These are phyloP conservation scores for Struthio camelus DNA, from an alignment of 2,113 vertebrate species.

Conservation along the genomic window DNA sequence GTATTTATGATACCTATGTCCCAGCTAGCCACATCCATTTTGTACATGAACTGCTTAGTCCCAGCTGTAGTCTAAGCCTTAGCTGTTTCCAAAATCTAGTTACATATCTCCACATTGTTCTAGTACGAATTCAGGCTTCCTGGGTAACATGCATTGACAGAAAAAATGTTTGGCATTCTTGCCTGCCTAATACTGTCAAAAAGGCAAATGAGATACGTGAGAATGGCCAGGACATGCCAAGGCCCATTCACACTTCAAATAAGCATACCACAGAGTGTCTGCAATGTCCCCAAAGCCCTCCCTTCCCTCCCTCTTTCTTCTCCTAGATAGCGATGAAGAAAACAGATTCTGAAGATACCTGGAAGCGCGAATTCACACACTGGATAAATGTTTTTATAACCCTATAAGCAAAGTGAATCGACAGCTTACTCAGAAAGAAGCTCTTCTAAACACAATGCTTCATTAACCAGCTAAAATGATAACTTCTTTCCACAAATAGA, in stretches of 20 bases:
- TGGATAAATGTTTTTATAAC: not conserved
- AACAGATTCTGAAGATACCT: conserved; percentile 41
- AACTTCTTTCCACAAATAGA: conserved; percentile 8
- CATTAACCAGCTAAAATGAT: conserved; percentile 17
- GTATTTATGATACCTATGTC: not conserved
- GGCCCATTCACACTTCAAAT: conserved; percentile 30
- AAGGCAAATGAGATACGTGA: not conserved
- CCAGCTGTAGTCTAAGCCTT: not conserved
- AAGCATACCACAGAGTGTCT: not conserved
- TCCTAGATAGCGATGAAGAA: not conserved
- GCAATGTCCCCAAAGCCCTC: not conserved
- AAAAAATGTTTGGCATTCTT: not conserved
- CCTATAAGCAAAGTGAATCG: conserved; percentile 30
- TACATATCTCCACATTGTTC: not conserved
- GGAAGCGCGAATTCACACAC: not conserved
- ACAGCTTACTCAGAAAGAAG: conserved; percentile 4
- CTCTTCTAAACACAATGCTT: conserved; percentile 25
- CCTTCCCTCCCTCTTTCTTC: not conserved
- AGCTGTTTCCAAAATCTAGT: not conserved
- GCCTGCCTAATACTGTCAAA: not conserved
- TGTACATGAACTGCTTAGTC: not conserved
- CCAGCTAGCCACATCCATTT: not conserved
- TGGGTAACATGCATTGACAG: not conserved
- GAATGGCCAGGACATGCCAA: not conserved
- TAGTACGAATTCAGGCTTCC: not conserved